Conservation (phyloP, 2,113 vertebrate genomes). For the Falco punctatus region DNA sequence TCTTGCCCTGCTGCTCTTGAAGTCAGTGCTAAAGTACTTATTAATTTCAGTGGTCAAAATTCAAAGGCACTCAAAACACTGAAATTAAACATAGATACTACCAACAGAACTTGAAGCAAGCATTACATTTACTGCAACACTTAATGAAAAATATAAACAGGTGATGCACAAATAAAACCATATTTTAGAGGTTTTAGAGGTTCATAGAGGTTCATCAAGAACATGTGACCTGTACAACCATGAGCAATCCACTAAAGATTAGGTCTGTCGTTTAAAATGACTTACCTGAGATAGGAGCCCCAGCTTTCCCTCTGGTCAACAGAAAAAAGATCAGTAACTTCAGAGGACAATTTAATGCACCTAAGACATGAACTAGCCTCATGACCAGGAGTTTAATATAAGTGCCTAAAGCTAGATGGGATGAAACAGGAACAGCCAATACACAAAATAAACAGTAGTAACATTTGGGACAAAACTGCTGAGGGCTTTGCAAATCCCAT, state of each 20-base stretch:
- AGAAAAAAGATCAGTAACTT: background rate
- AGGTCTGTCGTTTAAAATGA: background rate
- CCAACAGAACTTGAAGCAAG: background rate
- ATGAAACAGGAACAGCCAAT: background rate
- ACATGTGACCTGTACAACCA: background rate
- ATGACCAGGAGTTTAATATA: background rate
- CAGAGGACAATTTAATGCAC: background rate
- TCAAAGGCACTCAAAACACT: background rate
- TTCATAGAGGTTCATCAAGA: background rate
- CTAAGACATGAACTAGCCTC: background rate
- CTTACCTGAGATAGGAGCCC: background rate
- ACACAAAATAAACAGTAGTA: background rate
- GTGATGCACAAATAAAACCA: background rate
- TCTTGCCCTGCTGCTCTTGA: background rate
- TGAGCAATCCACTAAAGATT: background rate
- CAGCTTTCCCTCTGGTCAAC: background rate
- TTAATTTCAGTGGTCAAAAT: background rate
- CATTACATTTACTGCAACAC: background rate
- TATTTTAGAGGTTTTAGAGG: no score
- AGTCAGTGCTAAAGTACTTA: background rate
- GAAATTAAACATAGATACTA: background rate
- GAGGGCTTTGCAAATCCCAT: constrained; percentile 14
- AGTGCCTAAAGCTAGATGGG: background rate
- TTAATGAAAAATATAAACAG: background rate
- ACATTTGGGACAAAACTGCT: background rate